Evolutionary conservation across 2,113 vertebrate genomes (phyloP).

Genomic region (Toxotes jaculatrix): DNA sequence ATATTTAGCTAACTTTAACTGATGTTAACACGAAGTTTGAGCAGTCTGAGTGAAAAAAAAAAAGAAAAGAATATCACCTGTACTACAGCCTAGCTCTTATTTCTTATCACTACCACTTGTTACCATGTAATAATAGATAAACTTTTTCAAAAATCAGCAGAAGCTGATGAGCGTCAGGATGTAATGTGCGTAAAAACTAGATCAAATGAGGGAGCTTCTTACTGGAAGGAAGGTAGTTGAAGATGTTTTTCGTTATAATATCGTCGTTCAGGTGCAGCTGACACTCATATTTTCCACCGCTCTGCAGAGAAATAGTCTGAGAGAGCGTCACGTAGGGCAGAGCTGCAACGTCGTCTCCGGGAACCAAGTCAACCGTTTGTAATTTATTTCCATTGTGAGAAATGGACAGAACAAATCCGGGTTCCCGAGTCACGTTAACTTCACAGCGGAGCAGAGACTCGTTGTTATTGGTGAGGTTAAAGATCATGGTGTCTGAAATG

Average conservation of each 20-base stretch:
- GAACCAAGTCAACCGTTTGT: neutral
- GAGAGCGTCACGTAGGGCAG: slow-evolving; percentile 20
- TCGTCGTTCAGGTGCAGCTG: slow-evolving; percentile 51
- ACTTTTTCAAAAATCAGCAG: too few relatives aligned
- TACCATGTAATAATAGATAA: too few relatives aligned
- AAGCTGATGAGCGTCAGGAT: too few relatives aligned
- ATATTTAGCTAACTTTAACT: too few relatives aligned
- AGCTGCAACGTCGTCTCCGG: accelerated
- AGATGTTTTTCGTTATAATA: slow-evolving; percentile 24
- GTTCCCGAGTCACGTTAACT: slow-evolving; percentile 33
- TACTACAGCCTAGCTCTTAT: too few relatives aligned
- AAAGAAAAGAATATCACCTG: too few relatives aligned
- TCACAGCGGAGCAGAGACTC: slow-evolving; percentile 58
- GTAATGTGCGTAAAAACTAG: neutral
- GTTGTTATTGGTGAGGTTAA: slow-evolving; percentile 24
- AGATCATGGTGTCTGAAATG: slow-evolving; percentile 59
- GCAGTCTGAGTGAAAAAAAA: too few relatives aligned
- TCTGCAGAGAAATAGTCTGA: neutral
- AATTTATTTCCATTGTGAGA: neutral
- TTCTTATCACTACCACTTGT: too few relatives aligned
- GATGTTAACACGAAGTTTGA: neutral
- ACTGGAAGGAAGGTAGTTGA: slow-evolving; percentile 25
- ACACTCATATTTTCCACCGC: slow-evolving; percentile 47
- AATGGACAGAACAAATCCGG: slow-evolving; percentile 52
- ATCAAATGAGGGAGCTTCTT: slow-evolving; percentile 9